Base-by-base conservation (phyloP, 2,888 invertebrate species). In the Caenorhabditis macrosperma region DNA sequence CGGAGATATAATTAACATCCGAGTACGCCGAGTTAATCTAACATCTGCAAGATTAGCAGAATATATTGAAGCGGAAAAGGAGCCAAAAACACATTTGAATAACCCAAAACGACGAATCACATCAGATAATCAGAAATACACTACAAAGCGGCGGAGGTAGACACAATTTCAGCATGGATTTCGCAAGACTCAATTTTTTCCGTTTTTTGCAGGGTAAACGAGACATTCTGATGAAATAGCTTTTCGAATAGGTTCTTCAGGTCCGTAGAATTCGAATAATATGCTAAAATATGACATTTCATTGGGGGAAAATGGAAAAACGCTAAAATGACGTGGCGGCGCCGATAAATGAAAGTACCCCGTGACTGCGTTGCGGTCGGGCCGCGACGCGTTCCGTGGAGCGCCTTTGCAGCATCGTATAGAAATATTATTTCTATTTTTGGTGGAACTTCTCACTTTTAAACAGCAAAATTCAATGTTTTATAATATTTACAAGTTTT, bases 321-420 rank as follows among this genome's bases (percentile, higher is more conserved):
- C 28, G 24, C 17, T 4, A 30, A 74, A 64, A 74, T 80, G 80
- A 80, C 80, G 80, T 80, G 80, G 80, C 79, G 66, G 61, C 15
- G 60, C 59, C 24, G 48, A 38, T 55, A 22, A 50, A 35, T 69
- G 80, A 74, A 78, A n/a, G n/a, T 69, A 76, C 75, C 80, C 80
- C 80, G 75, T 76, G 80, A 76, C 80, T 41, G 80, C 80, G 75
- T 48, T 41, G 80, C 80, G 80, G 75, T 57, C 35, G 30, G 35
- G 15, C 46, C 75, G 80, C 80, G 55, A 57, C 69, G 74, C 79
- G 52, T 57, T 3, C 68, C 52, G 17, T 44, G 38, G 80, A 30
- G 75, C 80, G 68, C 71, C 52, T 28, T 71, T 80, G 63, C 75
- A 60, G 35, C 22, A 10, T 55, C 7, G n/a, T 63, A 6, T 28